Base-by-base conservation (phyloP, 2,113 vertebrate genomes). In the Neodon shergylaensis region DNA sequence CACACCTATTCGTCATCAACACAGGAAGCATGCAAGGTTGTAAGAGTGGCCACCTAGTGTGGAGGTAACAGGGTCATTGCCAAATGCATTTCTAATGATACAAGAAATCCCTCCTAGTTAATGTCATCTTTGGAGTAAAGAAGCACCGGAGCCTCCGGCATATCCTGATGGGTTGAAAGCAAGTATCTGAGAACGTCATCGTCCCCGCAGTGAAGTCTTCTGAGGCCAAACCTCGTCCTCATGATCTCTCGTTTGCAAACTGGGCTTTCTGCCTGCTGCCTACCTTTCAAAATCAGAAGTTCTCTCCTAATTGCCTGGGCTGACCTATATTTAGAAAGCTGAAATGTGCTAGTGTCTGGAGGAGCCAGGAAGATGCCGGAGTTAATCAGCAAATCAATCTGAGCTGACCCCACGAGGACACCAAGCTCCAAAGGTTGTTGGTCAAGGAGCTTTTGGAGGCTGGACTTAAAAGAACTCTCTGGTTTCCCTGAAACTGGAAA, bases 161-260 rank as follows among this genome's bases (percentile, higher is more conserved):
- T 95, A 98, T 97, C 97, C 97, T 97, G 76, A 96, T 94, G 84
- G 66, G 96, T 98, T 98, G 98, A 98, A 98, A 98, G 98, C 98
- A 98, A 98, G 97, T 95, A 98, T 98, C 98, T 97, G 95, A 88
- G 97, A 96, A 96, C 95, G 98, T 19, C 92, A 95, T 94, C 96
- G 96, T 96, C 97, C 97, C 96, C 98, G 98, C 98, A 98, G 98
- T 99, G 98, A 98, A 96, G 94, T 97, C 72, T 97, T 98, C 98
- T 98, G 98, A 98, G 98, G 98, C 98, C 98, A 98, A 98, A 97
- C 97, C 98, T 97, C 94, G 72, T 87, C 95, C 98, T 98, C 98
- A 98, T 98, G 98, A 98, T 98, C 98, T 98, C 98, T 98, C 98
- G 95, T 98, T 98, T 98, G 98, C 98, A 99, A 98, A 98, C 98